Evolutionary conservation across 2,113 vertebrate species (phyloP).

Genomic region (Ivindomyrus marchei): DNA sequence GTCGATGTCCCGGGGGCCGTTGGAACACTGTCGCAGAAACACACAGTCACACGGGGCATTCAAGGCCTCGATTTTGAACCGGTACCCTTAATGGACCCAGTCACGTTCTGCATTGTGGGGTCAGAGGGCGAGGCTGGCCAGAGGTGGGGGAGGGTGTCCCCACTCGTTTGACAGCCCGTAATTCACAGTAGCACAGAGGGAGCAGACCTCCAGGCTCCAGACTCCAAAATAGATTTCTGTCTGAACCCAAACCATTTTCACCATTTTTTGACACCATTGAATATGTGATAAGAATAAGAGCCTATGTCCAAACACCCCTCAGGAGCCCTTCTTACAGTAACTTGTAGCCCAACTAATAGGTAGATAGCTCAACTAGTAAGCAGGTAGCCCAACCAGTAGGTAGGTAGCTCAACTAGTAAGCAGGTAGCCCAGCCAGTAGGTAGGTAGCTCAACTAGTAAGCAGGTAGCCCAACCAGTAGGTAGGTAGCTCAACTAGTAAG

Average conservation of each 20-base stretch:
- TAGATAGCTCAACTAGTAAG: no score
- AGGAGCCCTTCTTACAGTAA: neutral
- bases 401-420: no score
- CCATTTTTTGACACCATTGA: neutral
- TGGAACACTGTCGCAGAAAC: conserved; percentile 68
- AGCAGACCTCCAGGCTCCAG: neutral
- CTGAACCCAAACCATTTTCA: neutral
- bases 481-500: no score
- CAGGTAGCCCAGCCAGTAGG: neutral
- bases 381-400: neutral
- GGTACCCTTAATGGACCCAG: neutral
- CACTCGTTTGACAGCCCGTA: neutral
- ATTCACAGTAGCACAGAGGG: conserved; percentile 11
- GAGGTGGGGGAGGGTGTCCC: neutral
- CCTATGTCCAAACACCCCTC: neutral
- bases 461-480: neutral
- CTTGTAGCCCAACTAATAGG: neutral
- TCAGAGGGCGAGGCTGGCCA: neutral
- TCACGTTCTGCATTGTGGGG: neutral
- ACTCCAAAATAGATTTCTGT: no score
- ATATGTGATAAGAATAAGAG: neutral
- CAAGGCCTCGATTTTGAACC: neutral
- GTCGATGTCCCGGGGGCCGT: conserved; percentile 69
- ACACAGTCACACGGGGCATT: neutral
- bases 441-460: no score